These are phyloP conservation scores for Anolis sagrei DNA, from an alignment of 2,113 vertebrate genomes.

Conservation along the genomic window DNA sequence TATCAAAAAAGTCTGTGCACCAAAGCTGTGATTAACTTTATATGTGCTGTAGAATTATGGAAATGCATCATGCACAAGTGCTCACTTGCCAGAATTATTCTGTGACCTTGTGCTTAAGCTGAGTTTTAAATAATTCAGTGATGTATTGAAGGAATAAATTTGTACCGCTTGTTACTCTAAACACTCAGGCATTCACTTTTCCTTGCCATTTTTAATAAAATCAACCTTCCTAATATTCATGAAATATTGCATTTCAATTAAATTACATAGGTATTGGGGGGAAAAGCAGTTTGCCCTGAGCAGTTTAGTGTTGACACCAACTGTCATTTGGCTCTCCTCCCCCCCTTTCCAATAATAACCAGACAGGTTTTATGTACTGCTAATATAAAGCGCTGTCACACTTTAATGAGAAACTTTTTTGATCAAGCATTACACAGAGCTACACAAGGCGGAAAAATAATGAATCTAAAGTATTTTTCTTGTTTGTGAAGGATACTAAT, in stretches of 20 bases:
- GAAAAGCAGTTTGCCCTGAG: slow-evolving; percentile 79
- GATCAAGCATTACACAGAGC: slow-evolving; percentile 49
- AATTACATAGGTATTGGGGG: slow-evolving; percentile 77
- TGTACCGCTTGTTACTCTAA: slow-evolving; percentile 82
- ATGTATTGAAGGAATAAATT: slow-evolving; percentile 85
- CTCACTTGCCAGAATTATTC: slow-evolving; percentile 82
- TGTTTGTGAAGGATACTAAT: slow-evolving; percentile 44
- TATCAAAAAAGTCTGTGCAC: slow-evolving; percentile 58
- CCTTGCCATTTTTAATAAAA: slow-evolving; percentile 84
- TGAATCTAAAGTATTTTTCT: slow-evolving; percentile 43
- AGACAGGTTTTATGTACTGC: slow-evolving; percentile 64
- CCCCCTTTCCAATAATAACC: slow-evolving; percentile 65
- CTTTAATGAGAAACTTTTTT: slow-evolving; percentile 72
- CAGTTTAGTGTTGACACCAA: slow-evolving; percentile 82
- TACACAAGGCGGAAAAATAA: slow-evolving; percentile 51
- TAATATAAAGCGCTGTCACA: slow-evolving; percentile 72
- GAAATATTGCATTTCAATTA: slow-evolving; percentile 86
- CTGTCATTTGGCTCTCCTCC: slow-evolving; percentile 76
- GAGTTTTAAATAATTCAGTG: slow-evolving; percentile 87
- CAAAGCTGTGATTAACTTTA: slow-evolving; percentile 82
- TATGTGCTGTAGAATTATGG: slow-evolving; percentile 80
- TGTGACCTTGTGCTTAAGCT: slow-evolving; percentile 81
- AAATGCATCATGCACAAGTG: slow-evolving; percentile 80
- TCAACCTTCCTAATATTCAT: slow-evolving; percentile 82
- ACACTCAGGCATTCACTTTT: slow-evolving; percentile 81